phyloP scores from a whole-genome alignment of 2,888 invertebrate genomes.

The Pollenia griseotomentosa region DNA sequence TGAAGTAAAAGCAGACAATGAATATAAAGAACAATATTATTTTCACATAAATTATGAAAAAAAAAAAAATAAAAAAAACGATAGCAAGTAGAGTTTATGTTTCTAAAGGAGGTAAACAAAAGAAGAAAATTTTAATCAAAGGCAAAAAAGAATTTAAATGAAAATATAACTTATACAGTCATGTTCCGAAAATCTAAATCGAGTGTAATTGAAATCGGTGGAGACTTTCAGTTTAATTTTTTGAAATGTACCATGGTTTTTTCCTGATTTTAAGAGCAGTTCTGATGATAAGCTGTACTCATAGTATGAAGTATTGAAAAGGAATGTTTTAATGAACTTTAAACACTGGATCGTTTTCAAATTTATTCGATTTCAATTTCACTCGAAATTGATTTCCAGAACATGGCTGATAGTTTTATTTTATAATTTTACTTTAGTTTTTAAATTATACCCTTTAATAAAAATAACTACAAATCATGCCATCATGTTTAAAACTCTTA shows the following conservation, averaged over 20 bases:
- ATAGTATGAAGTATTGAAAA: no score
- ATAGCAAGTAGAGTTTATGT: background rate
- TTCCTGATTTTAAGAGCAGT: no score
- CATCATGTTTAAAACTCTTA: background rate
- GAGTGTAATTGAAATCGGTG: no score
- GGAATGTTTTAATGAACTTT: no score
- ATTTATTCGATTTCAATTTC: no score
- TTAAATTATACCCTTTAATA: background rate
- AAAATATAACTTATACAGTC: background rate
- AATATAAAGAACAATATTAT: conserved; percentile 52
- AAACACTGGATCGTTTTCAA: no score
- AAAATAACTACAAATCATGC: background rate
- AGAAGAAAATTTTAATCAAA: conserved; percentile 1
- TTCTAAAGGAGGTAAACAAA: background rate
- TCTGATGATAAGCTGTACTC: no score
- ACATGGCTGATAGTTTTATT: no score
- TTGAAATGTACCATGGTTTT: no score
- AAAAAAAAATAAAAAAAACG: conserved; percentile 14
- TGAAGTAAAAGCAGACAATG: conserved; percentile 25
- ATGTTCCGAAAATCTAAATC: background rate
- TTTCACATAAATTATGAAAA: conserved; percentile 51
- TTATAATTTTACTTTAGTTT: no score
- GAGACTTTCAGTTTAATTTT: no score
- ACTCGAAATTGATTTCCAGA: no score
- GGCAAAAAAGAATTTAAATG: background rate